Evolutionary conservation across 2,113 vertebrate genomes (phyloP).

Genomic region (Desmodus rotundus): DNA sequence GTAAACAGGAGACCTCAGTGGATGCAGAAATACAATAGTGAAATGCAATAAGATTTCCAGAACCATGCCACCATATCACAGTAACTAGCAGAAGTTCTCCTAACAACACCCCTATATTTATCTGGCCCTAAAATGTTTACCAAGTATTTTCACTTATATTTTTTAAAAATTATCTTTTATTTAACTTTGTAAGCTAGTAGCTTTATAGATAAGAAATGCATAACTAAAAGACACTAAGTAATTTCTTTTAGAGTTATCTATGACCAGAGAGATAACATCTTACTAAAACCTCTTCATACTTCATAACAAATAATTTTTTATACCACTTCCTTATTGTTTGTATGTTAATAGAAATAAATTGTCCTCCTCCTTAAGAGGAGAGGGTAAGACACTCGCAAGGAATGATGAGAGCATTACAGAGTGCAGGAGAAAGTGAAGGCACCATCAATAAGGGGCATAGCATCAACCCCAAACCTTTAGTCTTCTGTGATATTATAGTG

Average conservation of each 20-base stretch:
- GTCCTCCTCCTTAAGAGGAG: neutral
- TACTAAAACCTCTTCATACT: neutral
- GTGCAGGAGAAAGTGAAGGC: neutral
- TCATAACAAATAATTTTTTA: neutral
- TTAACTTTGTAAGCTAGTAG: neutral
- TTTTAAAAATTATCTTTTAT: neutral
- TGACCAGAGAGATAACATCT: neutral
- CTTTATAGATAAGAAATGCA: neutral
- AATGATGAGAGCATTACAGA: neutral
- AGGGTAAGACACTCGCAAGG: neutral
- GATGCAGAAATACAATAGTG: neutral
- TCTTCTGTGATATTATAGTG: neutral
- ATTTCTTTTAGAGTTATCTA: neutral
- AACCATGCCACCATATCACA: neutral
- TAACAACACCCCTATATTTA: neutral
- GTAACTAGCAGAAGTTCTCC: neutral
- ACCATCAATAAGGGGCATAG: rapidly evolving
- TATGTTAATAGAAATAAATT: neutral
- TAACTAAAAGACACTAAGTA: neutral
- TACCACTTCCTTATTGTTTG: neutral
- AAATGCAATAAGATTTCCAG: neutral
- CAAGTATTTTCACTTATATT: neutral
- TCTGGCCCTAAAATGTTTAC: neutral
- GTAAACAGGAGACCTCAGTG: neutral
- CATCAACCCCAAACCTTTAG: neutral